A percentile compares a stretch with the other conserved stretches of the same genome.
phyloP scores from a whole-genome alignment of 2,888 invertebrate genomes.

The Cotesia congregata region DNA sequence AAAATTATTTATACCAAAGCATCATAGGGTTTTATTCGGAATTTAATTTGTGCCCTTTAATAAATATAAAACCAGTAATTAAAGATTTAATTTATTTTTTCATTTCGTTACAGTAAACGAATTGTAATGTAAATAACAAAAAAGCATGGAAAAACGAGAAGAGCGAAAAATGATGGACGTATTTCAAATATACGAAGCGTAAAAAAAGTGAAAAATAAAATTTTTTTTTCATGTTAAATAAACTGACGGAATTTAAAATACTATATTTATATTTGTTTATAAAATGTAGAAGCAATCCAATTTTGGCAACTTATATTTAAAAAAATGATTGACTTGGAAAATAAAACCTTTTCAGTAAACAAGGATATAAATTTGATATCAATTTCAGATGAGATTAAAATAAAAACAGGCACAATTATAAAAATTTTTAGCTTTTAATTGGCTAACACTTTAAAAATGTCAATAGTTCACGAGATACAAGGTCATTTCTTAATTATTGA shows the following conservation, averaged over 20 bases:
- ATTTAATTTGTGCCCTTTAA: background rate
- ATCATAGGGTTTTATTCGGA: background rate
- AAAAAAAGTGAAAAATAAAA: background rate
- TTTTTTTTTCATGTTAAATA: background rate
- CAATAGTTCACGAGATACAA: too few relatives aligned
- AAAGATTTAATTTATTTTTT: background rate
- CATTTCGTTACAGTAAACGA: background rate
- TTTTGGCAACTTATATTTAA: background rate
- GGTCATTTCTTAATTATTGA: too few relatives aligned
- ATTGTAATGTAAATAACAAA: background rate
- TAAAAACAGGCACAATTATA: background rate
- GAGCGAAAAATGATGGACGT: background rate
- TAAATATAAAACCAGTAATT: background rate
- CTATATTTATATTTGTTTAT: background rate
- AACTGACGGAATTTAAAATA: background rate
- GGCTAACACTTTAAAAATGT: too few relatives aligned
- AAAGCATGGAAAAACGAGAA: background rate
- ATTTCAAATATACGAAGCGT: background rate
- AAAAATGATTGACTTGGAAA: background rate
- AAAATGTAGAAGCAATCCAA: background rate
- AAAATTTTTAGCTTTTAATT: too few relatives aligned
- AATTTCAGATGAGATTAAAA: background rate
- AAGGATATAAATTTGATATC: background rate
- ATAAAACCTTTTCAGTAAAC: background rate
- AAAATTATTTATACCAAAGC: background rate